Evolutionary conservation across 2,113 vertebrate genomes (phyloP).

Genomic region (Thalassarche chlororhynchos): DNA sequence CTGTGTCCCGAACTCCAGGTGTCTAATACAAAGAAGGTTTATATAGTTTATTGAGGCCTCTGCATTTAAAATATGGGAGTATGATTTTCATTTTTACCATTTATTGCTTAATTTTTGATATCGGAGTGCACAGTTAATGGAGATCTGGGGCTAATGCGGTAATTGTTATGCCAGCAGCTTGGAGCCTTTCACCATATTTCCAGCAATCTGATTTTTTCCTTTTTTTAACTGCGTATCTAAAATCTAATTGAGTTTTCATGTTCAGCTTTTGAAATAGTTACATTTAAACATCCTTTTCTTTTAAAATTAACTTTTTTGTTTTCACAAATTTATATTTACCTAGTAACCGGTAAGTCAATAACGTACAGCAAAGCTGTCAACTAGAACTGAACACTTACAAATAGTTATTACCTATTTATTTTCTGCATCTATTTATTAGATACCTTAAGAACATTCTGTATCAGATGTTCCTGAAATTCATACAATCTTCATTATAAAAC

Average conservation of each 20-base stretch:
- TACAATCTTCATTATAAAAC: not conserved
- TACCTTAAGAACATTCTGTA: not conserved
- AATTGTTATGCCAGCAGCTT: not conserved
- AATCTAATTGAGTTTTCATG: not conserved
- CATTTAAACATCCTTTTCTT: not conserved
- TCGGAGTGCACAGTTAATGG: not conserved
- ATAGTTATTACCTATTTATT: not conserved
- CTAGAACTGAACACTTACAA: not conserved
- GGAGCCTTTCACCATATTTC: not conserved
- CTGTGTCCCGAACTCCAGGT: not conserved
- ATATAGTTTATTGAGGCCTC: not conserved
- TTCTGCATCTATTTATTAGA: not conserved
- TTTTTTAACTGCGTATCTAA: not conserved
- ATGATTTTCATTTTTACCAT: conserved; percentile 15
- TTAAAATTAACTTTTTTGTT: not conserved
- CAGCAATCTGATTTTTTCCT: not conserved
- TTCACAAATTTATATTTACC: not conserved
- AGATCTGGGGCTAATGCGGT: not conserved
- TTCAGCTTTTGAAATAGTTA: not conserved
- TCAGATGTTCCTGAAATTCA: not conserved
- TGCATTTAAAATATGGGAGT: not conserved
- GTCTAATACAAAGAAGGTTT: not conserved
- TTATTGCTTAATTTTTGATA: conserved; percentile 5
- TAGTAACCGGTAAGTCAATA: not conserved
- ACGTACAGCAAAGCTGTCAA: not conserved